Percentiles rank a stretch among this genome's conserved stretches.
phyloP scores from a whole-genome alignment of 23 tunicate species.

The Diplosoma virens region DNA sequence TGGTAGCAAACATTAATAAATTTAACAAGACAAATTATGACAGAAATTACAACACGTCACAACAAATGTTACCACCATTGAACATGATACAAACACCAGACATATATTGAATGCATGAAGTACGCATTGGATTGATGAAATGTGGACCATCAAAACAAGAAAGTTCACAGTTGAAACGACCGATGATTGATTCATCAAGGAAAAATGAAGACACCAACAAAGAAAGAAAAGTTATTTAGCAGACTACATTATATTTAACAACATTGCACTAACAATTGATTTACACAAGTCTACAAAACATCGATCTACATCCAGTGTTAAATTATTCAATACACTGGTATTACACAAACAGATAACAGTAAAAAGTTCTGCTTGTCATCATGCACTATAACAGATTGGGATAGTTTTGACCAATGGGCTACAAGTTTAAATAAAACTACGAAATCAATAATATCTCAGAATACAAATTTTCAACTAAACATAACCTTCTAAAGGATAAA shows the following conservation, averaged over 20 bases:
- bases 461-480: too few relatives aligned
- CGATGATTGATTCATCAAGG: conserved; percentile 8
- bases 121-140: neutral
- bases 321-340: too few relatives aligned
- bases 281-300: too few relatives aligned
- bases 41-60: neutral
- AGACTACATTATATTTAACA: neutral
- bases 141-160: neutral
- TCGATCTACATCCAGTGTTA: too few relatives aligned
- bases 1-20: neutral
- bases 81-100: conserved; percentile 37
- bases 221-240: neutral
- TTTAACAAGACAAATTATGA: neutral
- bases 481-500: too few relatives aligned
- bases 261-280: neutral
- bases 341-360: too few relatives aligned
- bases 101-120: conserved; percentile 12
- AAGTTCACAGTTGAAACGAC: neutral
- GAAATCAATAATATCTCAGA: too few relatives aligned
- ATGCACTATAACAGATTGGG: too few relatives aligned
- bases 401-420: too few relatives aligned
- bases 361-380: too few relatives aligned
- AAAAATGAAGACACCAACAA: neutral
- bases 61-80: conserved; percentile 27
- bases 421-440: too few relatives aligned